phyloP scores from a whole-genome alignment of 2,113 vertebrate genomes.

The Condylura cristata region DNA sequence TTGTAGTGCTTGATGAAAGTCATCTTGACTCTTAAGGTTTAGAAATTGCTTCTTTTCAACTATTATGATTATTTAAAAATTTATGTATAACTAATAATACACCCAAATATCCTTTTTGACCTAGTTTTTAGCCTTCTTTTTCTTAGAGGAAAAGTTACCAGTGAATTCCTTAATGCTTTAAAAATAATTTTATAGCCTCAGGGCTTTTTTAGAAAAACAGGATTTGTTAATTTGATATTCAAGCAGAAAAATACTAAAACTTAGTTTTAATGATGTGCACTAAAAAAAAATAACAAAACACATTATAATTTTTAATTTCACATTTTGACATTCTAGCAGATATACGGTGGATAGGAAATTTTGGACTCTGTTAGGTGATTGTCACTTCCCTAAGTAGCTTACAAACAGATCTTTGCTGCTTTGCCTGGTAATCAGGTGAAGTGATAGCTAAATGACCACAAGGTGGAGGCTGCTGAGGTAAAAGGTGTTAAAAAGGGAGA shows the following conservation, averaged over 20 bases:
- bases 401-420: not conserved
- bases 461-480: not conserved
- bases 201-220: conserved; percentile 5
- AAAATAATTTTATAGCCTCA: conserved; percentile 5
- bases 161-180: conserved; percentile 31
- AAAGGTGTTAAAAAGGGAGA: not conserved
- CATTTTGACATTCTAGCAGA: not conserved
- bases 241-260: conserved; percentile 33
- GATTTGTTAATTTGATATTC: conserved; percentile 42
- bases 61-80: conserved; percentile 2
- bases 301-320: not conserved
- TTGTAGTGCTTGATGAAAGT: not conserved
- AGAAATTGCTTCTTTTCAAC: conserved; percentile 35
- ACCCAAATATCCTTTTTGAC: not conserved
- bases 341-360: not conserved
- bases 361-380: not conserved
- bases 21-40: not conserved
- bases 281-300: not conserved
- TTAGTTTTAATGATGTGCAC: not conserved
- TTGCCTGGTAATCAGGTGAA: not conserved
- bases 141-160: conserved; percentile 24
- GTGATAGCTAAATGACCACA: not conserved
- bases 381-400: not conserved
- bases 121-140: not conserved
- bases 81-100: not conserved